A percentile compares a stretch with the other conserved stretches of the same genome.
Evolutionary conservation across 1,140 invertebrate genomes (phyloP).

Genomic region (Ostrea edulis): DNA sequence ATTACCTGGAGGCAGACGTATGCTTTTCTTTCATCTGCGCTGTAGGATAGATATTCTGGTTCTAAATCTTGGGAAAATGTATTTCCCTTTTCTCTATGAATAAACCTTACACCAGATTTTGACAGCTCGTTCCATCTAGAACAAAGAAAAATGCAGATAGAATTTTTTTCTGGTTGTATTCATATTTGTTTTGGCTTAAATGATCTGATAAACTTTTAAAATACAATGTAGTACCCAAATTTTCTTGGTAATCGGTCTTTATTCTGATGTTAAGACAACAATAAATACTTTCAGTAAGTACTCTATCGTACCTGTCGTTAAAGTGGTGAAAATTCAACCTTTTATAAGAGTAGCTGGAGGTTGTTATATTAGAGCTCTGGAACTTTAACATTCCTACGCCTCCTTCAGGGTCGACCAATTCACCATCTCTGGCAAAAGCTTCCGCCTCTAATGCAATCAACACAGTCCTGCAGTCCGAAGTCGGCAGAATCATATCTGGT

Average conservation of each 20-base stretch:
- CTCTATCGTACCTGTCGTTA: constrained; percentile 51
- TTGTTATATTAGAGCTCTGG: neutral
- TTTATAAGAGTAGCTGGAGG: constrained; percentile 22
- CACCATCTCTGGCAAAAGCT: neutral
- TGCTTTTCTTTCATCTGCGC: constrained; percentile 58
- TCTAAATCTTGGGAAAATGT: constrained; percentile 62
- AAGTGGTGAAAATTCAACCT: constrained; percentile 57
- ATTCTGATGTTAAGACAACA: neutral
- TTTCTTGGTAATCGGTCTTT: neutral
- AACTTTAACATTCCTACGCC: constrained; percentile 60
- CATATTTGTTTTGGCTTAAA: neutral
- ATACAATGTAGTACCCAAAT: neutral
- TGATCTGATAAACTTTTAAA: neutral
- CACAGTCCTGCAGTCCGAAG: constrained; percentile 53
- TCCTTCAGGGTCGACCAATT: constrained; percentile 58
- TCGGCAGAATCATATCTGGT: constrained; percentile 59
- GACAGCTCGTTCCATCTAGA: constrained; percentile 53
- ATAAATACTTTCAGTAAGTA: neutral
- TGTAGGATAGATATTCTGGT: constrained; percentile 63
- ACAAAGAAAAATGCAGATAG: neutral
- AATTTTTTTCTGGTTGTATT: no score
- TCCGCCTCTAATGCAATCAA: constrained; percentile 59
- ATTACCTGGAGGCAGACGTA: no score
- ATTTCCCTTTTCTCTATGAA: constrained; percentile 60
- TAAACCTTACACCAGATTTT: constrained; percentile 53